Evolutionary conservation across 2,888 invertebrate genomes (phyloP), one percentile per base, ranked within the genome.

Genomic region (Drosophila ezoana): DNA sequence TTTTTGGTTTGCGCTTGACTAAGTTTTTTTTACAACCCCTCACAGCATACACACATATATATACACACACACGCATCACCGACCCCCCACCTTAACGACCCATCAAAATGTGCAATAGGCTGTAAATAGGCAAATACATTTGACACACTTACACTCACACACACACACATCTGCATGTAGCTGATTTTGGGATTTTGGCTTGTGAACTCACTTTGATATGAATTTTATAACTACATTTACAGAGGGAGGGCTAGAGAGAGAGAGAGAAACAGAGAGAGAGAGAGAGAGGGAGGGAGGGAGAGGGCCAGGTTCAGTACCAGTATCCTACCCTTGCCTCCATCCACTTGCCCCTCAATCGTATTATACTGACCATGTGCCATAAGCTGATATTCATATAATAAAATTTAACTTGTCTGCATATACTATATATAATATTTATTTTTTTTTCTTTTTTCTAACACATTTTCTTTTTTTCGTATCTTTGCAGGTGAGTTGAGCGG

Each of bases 121-220:
- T 87, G 83, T 87, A 86, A 85, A 86, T 87, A 87, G 88, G 87
- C 83, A 85, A 84, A 84, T 85, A 82, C 75, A 75, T 87, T 84
- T 81, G 23, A 60, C 56, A 68, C 20, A 72, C 69, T 59, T 60
- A 60, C 47, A 58, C 9, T 47, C 20, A 53, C 53, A 62, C 45
- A 37, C 52, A 56, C 13, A 54, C 49, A 54, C 18, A 61, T 35
- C 3, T 77, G 63, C 51, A 57, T 66, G 57, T 71, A 64, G 76
- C 76, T 74, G 81, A 85, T 85, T 85, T 81, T 70, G 69, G 81
- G 85, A 77, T 79, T 77, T 77, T 71, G 66, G 76, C 71, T 77
- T 67, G 69, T 77, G 78, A 77, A 77, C 65, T 78, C 66, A 62
- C 63, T 77, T 74, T 76, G 76, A 67, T 78, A 78, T 77, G 75